A percentile compares a stretch with the other conserved stretches of the same genome.
These are phyloP conservation scores for Melanotus villosus DNA, from an alignment of 2,888 invertebrate genomes.

Conservation along the genomic window DNA sequence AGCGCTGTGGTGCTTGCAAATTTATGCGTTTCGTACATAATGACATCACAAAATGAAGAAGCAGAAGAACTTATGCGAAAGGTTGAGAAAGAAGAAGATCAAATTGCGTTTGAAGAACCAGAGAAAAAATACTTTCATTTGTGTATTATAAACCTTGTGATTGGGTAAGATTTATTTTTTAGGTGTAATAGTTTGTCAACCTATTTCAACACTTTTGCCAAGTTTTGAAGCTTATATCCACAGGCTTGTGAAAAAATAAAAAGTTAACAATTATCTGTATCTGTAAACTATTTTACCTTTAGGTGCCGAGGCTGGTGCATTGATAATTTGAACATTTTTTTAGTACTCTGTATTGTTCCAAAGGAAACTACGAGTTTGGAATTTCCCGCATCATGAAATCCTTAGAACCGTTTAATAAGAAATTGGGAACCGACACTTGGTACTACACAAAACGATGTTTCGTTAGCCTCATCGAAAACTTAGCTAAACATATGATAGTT, in stretches of 20 bases:
- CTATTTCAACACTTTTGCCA: slow-evolving; percentile 6
- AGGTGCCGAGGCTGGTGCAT: too few relatives aligned
- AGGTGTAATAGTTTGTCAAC: too few relatives aligned
- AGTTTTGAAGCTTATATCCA: too few relatives aligned
- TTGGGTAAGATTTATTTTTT: slow-evolving; percentile 77
- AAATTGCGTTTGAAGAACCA: slow-evolving; percentile 91
- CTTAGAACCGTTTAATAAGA: slow-evolving; percentile 92
- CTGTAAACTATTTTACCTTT: too few relatives aligned
- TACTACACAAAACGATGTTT: slow-evolving; percentile 97
- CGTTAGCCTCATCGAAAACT: slow-evolving; percentile 91
- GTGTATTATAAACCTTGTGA: slow-evolving; percentile 98
- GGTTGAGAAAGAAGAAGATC: slow-evolving; percentile 98
- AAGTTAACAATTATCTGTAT: too few relatives aligned
- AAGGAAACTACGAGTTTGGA: slow-evolving; percentile 99
- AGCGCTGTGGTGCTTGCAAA: slow-evolving; percentile 99
- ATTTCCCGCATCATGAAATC: slow-evolving; percentile 98
- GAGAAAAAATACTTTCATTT: slow-evolving; percentile 95
- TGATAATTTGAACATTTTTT: too few relatives aligned
- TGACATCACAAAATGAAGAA: slow-evolving; percentile 99
- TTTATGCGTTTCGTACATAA: slow-evolving; percentile 98
- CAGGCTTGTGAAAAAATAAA: too few relatives aligned
- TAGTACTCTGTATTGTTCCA: slow-evolving; percentile 96
- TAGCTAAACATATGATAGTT: slow-evolving; percentile 91
- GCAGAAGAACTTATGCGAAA: slow-evolving; percentile 99
- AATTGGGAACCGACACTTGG: slow-evolving; percentile 99